Evolutionary conservation across 2,113 vertebrate species (phyloP).

Genomic region (Cygnus buccinator): DNA sequence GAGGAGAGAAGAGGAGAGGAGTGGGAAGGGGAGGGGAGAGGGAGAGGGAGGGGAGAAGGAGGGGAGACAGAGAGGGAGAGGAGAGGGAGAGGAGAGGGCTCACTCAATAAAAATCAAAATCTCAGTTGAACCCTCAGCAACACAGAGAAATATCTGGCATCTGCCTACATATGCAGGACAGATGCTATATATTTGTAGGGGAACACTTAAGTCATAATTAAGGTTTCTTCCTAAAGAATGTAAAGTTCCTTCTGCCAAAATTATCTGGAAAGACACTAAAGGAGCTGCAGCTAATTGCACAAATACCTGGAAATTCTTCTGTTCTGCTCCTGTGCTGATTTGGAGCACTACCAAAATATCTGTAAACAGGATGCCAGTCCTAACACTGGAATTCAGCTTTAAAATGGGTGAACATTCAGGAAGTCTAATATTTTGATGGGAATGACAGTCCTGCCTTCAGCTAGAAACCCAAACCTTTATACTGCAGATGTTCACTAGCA

Average conservation of each 20-base stretch:
- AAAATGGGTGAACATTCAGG: not conserved
- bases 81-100: not conserved
- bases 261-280: not conserved
- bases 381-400: not conserved
- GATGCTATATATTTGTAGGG: not conserved
- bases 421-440: not conserved
- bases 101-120: not conserved
- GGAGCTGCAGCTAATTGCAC: not conserved
- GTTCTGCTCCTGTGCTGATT: not conserved
- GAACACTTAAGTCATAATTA: not conserved
- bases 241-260: not conserved
- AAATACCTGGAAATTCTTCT: not conserved
- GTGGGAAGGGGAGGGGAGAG: too few relatives aligned
- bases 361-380: not conserved
- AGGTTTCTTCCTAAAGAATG: not conserved
- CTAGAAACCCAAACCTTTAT: not conserved
- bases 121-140: not conserved
- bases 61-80: not conserved
- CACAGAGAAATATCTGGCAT: not conserved
- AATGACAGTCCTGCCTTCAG: not conserved
- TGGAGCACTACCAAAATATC: not conserved
- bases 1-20: too few relatives aligned
- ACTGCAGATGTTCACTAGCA: not conserved
- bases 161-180: not conserved
- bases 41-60: not conserved